phyloP scores from a whole-genome alignment of 2,113 vertebrate species.

The Oncorhynchus gorbuscha region DNA sequence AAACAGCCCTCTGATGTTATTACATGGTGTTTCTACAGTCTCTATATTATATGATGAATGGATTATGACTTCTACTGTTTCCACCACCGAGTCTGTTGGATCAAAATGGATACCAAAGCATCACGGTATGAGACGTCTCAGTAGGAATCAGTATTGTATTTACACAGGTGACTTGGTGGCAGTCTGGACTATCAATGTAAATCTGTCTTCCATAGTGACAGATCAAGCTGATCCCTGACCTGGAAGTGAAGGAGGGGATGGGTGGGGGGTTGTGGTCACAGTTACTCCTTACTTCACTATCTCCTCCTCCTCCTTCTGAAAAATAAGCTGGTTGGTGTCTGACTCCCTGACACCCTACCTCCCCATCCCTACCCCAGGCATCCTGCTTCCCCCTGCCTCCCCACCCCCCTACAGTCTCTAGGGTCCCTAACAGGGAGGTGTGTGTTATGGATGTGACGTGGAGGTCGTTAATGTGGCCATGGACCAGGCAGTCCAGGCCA shows the following conservation, averaged over 20 bases:
- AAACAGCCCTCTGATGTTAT: constrained; percentile 38
- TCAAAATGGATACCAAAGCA: constrained; percentile 12
- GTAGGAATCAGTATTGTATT: constrained; percentile 71
- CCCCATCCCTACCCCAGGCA: constrained; percentile 18
- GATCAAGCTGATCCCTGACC: constrained; percentile 65
- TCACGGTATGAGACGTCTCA: constrained; percentile 54
- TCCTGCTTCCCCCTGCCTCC: background rate
- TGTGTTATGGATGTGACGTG: constrained; percentile 62
- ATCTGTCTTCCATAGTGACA: constrained; percentile 65
- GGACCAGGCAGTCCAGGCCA: constrained; percentile 53
- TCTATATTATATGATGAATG: constrained; percentile 41
- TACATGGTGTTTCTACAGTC: constrained; percentile 20
- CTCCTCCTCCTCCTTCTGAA: constrained; percentile 42
- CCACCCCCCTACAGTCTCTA: constrained; percentile 26
- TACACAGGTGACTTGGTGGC: constrained; percentile 63
- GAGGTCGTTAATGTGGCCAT: constrained; percentile 65
- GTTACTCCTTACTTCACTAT: background rate
- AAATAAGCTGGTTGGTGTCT: constrained; percentile 31
- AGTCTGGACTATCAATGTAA: constrained; percentile 63
- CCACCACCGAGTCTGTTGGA: constrained; percentile 30
- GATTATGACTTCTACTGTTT: constrained; percentile 14
- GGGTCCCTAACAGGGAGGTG: constrained; percentile 29
- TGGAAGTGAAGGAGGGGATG: constrained; percentile 23
- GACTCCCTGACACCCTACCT: constrained; percentile 5
- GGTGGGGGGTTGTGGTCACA: background rate